A percentile compares a stretch with the other conserved stretches of the same genome.
Evolutionary conservation across 1,140 invertebrate species (phyloP).

Genomic region (Amphibalanus amphitrite): DNA sequence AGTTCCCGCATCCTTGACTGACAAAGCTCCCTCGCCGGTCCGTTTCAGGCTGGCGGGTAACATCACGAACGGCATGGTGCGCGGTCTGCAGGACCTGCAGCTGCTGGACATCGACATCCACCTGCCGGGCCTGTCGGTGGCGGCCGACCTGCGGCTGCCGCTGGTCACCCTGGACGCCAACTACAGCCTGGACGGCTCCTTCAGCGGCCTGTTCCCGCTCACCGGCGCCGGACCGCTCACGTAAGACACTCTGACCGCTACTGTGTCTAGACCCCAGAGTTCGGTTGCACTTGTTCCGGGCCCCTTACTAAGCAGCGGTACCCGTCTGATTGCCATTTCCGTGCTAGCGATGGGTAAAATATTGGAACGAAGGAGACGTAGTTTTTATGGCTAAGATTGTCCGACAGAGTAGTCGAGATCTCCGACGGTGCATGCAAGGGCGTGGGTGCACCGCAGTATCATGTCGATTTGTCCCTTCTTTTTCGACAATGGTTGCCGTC

Average conservation of each 20-base stretch:
- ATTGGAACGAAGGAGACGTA: not conserved
- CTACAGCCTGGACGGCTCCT: not conserved
- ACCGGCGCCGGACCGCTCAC: not conserved
- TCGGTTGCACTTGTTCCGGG: no score
- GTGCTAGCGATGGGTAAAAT: not conserved
- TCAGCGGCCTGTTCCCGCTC: slow-evolving; percentile 2
- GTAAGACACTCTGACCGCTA: no score
- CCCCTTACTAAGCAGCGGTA: no score
- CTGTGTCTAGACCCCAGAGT: no score
- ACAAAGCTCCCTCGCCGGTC: no score
- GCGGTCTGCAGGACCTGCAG: not conserved
- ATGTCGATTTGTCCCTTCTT: no score
- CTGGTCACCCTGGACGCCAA: not conserved
- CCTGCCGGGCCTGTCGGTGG: not conserved
- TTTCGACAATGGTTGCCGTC: no score
- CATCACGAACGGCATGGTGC: not conserved
- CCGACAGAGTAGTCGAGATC: no score
- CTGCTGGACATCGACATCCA: not conserved
- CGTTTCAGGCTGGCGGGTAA: not conserved
- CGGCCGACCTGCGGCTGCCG: not conserved
- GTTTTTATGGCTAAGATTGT: no score
- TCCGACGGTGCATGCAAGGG: no score
- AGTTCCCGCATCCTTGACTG: no score
- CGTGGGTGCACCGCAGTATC: no score
- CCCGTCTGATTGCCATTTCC: not conserved